Conservation (phyloP, 2,797 vertebrate species). For the Tenualosa ilisha region DNA sequence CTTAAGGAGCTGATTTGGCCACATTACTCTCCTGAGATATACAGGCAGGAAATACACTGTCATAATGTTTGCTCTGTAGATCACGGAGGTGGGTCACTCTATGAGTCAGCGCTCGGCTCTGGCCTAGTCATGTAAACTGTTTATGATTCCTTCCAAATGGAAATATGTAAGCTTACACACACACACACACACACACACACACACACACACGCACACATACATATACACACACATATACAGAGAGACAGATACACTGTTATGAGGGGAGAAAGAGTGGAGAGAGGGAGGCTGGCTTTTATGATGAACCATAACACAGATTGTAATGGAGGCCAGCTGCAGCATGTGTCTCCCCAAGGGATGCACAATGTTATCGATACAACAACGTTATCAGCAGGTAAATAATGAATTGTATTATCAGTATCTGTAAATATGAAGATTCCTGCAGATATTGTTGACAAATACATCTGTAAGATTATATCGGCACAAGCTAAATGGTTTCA, state of each 20-base stretch:
- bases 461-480: too few species aligned
- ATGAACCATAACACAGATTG: background rate
- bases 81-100: constrained; percentile 30
- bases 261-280: background rate
- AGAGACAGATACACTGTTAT: background rate
- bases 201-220: background rate
- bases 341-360: background rate
- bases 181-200: background rate
- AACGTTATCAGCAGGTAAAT: too few species aligned
- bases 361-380: too few species aligned
- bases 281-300: background rate
- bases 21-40: constrained; percentile 52
- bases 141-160: constrained; percentile 16
- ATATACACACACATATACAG: background rate
- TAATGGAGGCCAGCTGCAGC: constrained; percentile 13
- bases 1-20: background rate
- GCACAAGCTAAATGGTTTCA: too few species aligned
- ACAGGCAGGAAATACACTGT: constrained; percentile 59
- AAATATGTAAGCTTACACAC: constrained; percentile 22
- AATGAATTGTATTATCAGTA: too few species aligned
- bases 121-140: constrained; percentile 48
- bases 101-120: constrained; percentile 34
- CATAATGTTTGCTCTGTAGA: constrained; percentile 58
- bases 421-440: too few species aligned
- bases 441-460: too few species aligned